A percentile compares a stretch with the other conserved stretches of the same genome.
phyloP scores from a whole-genome alignment of 1,140 invertebrate species.

The Sweltsa coloradensis region DNA sequence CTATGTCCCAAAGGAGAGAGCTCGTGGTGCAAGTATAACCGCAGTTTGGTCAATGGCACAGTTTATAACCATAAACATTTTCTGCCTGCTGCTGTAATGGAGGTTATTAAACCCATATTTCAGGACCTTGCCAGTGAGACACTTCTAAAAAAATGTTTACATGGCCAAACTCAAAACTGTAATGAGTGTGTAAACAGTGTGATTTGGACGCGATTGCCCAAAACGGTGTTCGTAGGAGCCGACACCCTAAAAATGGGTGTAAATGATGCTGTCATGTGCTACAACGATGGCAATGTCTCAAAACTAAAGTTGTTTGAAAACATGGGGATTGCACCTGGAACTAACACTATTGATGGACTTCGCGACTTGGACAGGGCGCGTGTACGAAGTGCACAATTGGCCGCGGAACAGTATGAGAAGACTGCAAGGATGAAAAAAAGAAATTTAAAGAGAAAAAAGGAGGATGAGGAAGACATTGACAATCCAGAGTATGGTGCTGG shows the following conservation, averaged over 20 bases:
- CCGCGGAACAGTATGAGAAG: too few species aligned
- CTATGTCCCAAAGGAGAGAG: conserved; percentile 21
- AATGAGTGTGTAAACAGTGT: conserved; percentile 11
- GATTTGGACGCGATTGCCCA: background rate
- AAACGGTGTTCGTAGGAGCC: too few species aligned
- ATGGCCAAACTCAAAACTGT: conserved; percentile 14
- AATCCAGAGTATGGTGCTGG: conserved; percentile 12
- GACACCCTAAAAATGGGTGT: background rate
- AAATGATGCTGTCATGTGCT: background rate
- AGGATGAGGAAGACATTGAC: conserved; percentile 11
- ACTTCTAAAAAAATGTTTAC: conserved; percentile 16
- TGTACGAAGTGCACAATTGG: too few species aligned
- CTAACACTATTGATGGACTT: too few species aligned
- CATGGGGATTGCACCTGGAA: background rate
- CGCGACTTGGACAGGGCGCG: too few species aligned
- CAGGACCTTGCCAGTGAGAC: conserved; percentile 8
- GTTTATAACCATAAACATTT: conserved; percentile 7
- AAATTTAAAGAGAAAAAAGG: background rate
- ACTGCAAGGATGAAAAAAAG: conserved; percentile 3
- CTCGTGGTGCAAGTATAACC: conserved; percentile 24
- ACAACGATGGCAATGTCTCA: background rate
- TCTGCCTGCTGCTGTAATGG: conserved; percentile 11
- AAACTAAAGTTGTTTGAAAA: background rate
- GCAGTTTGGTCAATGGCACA: conserved; percentile 15
- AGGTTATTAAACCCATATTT: conserved; percentile 13